phyloP scores from a whole-genome alignment of 2,888 invertebrate species.

The Clitarchus hookeri region DNA sequence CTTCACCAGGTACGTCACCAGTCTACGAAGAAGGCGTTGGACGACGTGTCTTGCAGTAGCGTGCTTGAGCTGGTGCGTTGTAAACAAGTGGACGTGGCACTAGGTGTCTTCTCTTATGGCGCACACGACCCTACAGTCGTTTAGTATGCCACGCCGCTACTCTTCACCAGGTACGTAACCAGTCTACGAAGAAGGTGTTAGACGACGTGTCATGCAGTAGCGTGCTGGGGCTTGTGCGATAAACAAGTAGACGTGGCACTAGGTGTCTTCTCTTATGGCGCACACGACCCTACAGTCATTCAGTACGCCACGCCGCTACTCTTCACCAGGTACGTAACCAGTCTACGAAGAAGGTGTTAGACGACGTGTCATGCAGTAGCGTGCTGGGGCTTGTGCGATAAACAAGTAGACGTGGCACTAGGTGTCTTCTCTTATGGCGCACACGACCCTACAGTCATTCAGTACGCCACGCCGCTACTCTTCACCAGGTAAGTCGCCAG shows the following conservation, averaged over 20 bases:
- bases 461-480: background rate
- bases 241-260: conserved; percentile 4
- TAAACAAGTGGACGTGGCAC: background rate
- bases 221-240: background rate
- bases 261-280: background rate
- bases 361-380: background rate
- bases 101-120: background rate
- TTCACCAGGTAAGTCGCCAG: conserved; percentile 1
- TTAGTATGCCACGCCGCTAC: background rate
- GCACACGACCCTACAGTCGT: background rate
- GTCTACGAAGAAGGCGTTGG: background rate
- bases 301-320: background rate
- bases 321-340: background rate
- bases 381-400: background rate
- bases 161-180: conserved; percentile 5
- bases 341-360: background rate
- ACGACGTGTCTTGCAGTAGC: background rate
- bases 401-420: background rate
- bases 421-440: background rate
- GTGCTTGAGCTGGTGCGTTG: background rate
- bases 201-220: background rate
- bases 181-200: background rate
- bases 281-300: background rate
- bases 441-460: background rate
- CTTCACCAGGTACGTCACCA: background rate